These are phyloP conservation scores for Manacus vitellinus DNA, from an alignment of 2,113 vertebrate species.

Conservation along the genomic window DNA sequence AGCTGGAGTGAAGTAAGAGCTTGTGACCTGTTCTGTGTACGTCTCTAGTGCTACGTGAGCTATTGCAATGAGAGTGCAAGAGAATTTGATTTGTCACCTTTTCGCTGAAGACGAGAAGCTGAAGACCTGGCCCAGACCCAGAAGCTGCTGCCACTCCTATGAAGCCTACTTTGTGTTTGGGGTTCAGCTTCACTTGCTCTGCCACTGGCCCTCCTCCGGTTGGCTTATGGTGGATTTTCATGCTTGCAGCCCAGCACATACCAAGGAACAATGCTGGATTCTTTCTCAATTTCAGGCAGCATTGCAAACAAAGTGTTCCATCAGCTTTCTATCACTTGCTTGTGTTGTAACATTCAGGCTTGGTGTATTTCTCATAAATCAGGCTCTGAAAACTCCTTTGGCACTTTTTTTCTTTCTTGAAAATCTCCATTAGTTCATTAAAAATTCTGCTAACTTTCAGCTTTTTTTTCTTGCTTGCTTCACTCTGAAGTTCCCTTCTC, in stretches of 20 bases:
- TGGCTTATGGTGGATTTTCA: background rate
- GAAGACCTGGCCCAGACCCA: background rate
- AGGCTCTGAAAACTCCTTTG: background rate
- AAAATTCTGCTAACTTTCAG: background rate
- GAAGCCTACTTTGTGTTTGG: background rate
- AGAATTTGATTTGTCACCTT: background rate
- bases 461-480: background rate
- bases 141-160: background rate
- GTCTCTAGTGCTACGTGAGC: background rate
- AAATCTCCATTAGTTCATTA: background rate
- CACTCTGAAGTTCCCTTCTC: background rate
- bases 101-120: background rate
- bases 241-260: background rate
- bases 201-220: background rate
- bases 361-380: background rate
- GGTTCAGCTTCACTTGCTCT: background rate
- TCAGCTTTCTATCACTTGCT: background rate
- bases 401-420: background rate
- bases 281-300: background rate
- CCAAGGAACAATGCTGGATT: background rate
- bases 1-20: background rate
- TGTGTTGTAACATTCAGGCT: background rate
- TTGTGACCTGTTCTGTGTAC: fast-evolving
- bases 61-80: background rate
- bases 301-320: background rate